Evolutionary conservation across 1,140 invertebrate species (phyloP), one percentile per base, ranked within the genome.

Genomic region (Heliconius hewitsoni): DNA sequence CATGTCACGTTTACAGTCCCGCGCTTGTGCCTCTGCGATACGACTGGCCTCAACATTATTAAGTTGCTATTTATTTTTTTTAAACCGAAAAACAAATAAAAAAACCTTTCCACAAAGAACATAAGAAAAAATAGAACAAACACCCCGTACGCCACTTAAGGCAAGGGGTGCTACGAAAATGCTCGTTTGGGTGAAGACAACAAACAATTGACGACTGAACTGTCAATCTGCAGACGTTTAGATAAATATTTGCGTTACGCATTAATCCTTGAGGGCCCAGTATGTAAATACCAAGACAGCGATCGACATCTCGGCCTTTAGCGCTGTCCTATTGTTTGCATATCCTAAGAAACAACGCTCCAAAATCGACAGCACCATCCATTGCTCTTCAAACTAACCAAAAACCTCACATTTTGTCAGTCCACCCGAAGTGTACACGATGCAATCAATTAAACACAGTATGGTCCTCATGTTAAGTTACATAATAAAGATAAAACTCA

Each of bases 161-260:
- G 90, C 91, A 90, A 90, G 90, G 91, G 89, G 90, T 91, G 91
- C 91, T 87, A 87, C 71, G 19, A 23, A 94, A 93, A 93, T 90
- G 91, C 90, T 92, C 93, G 89, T 93, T 93, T 91, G 91, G 88
- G 91, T 85, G 93, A 93, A 90, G 92, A 93, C 91, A 93, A 94
- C 91, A 94, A 94, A 94, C 93, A 94, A 92, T 92, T 91, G 90
- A 92, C 90, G 91, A 89, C 85, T 86, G 93, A 93, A 93, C 92
- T 93, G 93, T 94, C 92, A 93, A 94, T 94, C 92, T 81, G 91
- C 91, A 90, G 93, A 91, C 90, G 92, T 94, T 92, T 93, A 89
- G 92, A 91, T 90, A 92, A 94, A 94, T 93, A 93, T 94, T 94
- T 93, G 91, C 92, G 90, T 85, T 86, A 85, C 89, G 93, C 93